These are phyloP conservation scores for Scatophagus argus DNA, from an alignment of 2,113 vertebrate species.

Conservation along the genomic window DNA sequence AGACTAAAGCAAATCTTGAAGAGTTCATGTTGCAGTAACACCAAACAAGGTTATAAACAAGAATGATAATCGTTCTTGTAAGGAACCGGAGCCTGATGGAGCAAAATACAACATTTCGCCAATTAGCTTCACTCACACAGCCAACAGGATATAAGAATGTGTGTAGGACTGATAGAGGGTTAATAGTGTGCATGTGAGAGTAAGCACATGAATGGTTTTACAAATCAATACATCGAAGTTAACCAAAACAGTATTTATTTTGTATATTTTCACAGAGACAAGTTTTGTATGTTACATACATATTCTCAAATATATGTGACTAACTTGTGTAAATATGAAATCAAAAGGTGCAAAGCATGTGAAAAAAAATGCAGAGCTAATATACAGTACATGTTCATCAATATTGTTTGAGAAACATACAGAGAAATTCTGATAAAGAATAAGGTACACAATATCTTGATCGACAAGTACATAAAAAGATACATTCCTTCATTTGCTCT, in stretches of 20 bases:
- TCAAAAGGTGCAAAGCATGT: slow-evolving; percentile 45
- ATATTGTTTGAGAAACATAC: slow-evolving; percentile 39
- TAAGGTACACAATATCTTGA: slow-evolving; percentile 38
- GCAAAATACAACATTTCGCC: not conserved
- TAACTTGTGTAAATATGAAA: slow-evolving; percentile 28
- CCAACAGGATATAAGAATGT: not conserved
- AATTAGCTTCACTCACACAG: not conserved
- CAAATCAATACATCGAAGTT: slow-evolving; percentile 5
- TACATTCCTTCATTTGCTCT: slow-evolving; percentile 71
- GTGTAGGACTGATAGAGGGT: not conserved
- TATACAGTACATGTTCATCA: slow-evolving; percentile 28
- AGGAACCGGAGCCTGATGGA: not conserved
- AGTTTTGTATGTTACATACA: slow-evolving; percentile 49
- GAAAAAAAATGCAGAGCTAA: slow-evolving; percentile 36
- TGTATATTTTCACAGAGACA: slow-evolving; percentile 49
- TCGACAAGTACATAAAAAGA: slow-evolving; percentile 60
- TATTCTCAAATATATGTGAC: slow-evolving; percentile 34
- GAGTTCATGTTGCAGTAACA: not conserved
- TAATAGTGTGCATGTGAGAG: not conserved
- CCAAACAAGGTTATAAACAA: not conserved
- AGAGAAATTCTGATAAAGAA: slow-evolving; percentile 55
- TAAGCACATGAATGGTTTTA: not conserved
- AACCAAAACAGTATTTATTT: slow-evolving; percentile 66
- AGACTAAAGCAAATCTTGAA: not conserved
- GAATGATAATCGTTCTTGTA: not conserved